phyloP scores from a whole-genome alignment of 2,113 vertebrate species.

The Otolemur garnettii region DNA sequence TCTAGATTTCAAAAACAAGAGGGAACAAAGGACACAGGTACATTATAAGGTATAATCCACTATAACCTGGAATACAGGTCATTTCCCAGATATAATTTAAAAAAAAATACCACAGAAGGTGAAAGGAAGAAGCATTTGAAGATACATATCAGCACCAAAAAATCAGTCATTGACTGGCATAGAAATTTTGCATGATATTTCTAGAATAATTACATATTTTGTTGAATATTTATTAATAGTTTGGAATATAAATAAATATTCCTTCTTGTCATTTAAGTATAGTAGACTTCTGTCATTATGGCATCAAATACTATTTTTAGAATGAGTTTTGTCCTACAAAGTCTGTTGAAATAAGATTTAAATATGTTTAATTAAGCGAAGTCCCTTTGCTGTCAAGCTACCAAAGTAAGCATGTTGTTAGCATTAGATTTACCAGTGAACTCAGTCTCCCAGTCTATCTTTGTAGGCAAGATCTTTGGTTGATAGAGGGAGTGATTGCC shows the following conservation, averaged over 20 bases:
- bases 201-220: constrained; percentile 9
- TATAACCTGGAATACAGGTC: neutral
- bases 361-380: neutral
- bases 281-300: neutral
- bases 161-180: neutral
- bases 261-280: neutral
- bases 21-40: neutral
- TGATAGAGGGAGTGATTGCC: neutral
- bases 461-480: neutral
- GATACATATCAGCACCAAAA: neutral
- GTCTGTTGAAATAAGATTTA: neutral
- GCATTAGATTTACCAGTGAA: constrained; percentile 51
- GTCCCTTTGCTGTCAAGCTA: neutral
- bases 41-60: neutral
- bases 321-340: neutral
- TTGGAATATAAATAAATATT: neutral
- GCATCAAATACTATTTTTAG: neutral
- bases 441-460: neutral
- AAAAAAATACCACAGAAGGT: neutral
- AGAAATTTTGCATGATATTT: neutral
- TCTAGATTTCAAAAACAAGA: neutral
- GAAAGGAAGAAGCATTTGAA: neutral
- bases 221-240: neutral
- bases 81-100: neutral
- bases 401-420: constrained; percentile 14